Evolutionary conservation across 1,140 invertebrate genomes (phyloP), one percentile per base, ranked within the genome.

Genomic region (Drosophila asahinai): DNA sequence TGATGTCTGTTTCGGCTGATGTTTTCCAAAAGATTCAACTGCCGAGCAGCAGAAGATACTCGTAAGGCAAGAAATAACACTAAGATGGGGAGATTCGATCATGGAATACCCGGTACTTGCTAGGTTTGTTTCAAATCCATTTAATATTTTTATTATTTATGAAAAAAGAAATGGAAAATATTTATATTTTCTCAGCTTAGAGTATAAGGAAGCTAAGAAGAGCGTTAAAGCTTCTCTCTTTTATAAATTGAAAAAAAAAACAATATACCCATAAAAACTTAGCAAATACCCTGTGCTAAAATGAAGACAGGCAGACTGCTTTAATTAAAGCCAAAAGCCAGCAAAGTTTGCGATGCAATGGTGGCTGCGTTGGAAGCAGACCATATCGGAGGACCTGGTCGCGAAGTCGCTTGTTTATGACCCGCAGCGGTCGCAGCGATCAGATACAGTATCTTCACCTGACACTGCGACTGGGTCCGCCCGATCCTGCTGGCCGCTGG

Each of bases 361-460:
- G 72, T 63, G 60, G 57, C 49, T 45, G 11, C 25, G 42, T 25
- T 48, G 45, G 30, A 36, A 22, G 42, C 65, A 55, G 74, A 64
- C 74, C 58, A 83, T 38, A 83, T 43, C 76, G 59, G 57, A 49
- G 51, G 62, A 80, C 22, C 70, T 25, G 60, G 30, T 36, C 72
- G 54, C 62, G 17, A 42, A 51, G 17, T 76, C 51, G 65, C 83
- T 87, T 87, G 84, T 87, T 87, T 87, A 87, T 81, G 83, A 78
- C 67, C 83, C 68, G 81, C 84, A 75, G 62, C 84, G 45, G 81
- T 83, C 70, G 51, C 86, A 74, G 55, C 84, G 83, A 87, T 87
- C 83, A 89, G 83, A 87, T 87, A 87, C 84, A 61, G 48, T 83
- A 91, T 84, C 77, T 80, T 87, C 84, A 87, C 83, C 83, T 87